These are phyloP conservation scores for Eupithecia centaureata DNA, from an alignment of 2,888 invertebrate genomes.

Conservation along the genomic window DNA sequence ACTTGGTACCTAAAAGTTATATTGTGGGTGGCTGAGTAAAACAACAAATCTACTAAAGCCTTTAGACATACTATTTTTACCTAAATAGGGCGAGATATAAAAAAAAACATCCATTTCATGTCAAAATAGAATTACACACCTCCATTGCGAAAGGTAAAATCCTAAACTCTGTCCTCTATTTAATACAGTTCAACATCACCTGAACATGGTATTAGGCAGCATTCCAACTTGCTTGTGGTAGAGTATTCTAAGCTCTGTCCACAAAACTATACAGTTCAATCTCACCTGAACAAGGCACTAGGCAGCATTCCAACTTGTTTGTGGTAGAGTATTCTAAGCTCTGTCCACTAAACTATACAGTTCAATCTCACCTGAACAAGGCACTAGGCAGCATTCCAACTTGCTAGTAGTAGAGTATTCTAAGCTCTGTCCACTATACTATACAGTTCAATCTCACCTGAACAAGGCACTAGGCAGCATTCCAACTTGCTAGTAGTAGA, in stretches of 20 bases:
- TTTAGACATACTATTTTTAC: too few relatives aligned
- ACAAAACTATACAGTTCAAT: background rate
- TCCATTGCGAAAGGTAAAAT: constrained; percentile 52
- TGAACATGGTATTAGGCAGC: too few relatives aligned
- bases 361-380: constrained; percentile 85
- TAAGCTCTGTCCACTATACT: too few relatives aligned
- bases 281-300: constrained; percentile 88
- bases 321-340: too few relatives aligned
- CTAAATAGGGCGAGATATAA: too few relatives aligned
- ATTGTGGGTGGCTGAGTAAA: background rate
- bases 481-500: constrained; percentile 90
- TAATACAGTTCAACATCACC: constrained; percentile 78
- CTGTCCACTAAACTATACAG: too few relatives aligned
- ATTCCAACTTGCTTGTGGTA: too few relatives aligned
- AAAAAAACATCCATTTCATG: too few relatives aligned
- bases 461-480: constrained; percentile 90
- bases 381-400: too few relatives aligned
- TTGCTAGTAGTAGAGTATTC: constrained; percentile 89
- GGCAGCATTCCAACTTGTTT: too few relatives aligned
- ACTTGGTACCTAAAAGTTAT: too few relatives aligned
- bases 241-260: background rate
- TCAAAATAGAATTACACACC: background rate
- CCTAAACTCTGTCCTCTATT: too few relatives aligned
- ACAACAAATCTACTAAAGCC: background rate
- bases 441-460: constrained; percentile 73